A percentile compares a stretch with the other conserved stretches of the same genome.
Evolutionary conservation across 2,797 vertebrate species (phyloP).

Genomic region (Intellagama lesueurii): DNA sequence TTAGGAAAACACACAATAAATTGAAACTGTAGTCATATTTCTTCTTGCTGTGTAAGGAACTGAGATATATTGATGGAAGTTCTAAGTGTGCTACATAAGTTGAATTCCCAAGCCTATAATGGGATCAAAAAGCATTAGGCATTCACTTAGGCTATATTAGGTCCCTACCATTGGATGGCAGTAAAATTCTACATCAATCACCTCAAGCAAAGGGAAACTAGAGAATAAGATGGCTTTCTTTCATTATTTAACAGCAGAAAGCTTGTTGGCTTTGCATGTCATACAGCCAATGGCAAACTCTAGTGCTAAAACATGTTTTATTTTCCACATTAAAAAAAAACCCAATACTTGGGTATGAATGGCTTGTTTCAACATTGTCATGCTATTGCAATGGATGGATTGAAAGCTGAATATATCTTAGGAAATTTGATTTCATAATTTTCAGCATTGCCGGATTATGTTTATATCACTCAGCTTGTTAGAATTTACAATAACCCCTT

Average conservation of each 20-base stretch:
- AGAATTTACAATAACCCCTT: conserved; percentile 16
- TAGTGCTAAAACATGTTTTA: conserved; percentile 66
- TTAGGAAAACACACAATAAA: conserved; percentile 86
- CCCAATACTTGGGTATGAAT: conserved; percentile 53
- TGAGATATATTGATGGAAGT: conserved; percentile 83
- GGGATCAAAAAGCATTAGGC: conserved; percentile 83
- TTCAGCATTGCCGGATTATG: conserved; percentile 17
- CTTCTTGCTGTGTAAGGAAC: conserved; percentile 81
- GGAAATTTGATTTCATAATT: conserved; percentile 1
- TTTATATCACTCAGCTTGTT: conserved; percentile 37
- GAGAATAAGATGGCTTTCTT: conserved; percentile 78
- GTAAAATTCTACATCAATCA: conserved; percentile 98
- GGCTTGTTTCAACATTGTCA: conserved; percentile 18
- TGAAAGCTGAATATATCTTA: conserved; percentile 39
- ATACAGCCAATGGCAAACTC: conserved; percentile 69
- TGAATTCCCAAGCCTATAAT: conserved; percentile 86
- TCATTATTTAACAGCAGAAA: conserved; percentile 78
- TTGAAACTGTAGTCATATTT: conserved; percentile 86
- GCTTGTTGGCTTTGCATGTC: conserved; percentile 69
- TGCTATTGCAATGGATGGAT: conserved; percentile 22
- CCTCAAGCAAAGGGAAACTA: conserved; percentile 73
- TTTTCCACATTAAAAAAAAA: conserved; percentile 53
- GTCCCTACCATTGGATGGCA: conserved; percentile 95
- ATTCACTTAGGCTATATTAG: conserved; percentile 84
- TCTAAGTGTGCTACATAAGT: conserved; percentile 80